Base-by-base conservation (phyloP, 2,797 vertebrate species). In the Myripristis jacobus region DNA sequence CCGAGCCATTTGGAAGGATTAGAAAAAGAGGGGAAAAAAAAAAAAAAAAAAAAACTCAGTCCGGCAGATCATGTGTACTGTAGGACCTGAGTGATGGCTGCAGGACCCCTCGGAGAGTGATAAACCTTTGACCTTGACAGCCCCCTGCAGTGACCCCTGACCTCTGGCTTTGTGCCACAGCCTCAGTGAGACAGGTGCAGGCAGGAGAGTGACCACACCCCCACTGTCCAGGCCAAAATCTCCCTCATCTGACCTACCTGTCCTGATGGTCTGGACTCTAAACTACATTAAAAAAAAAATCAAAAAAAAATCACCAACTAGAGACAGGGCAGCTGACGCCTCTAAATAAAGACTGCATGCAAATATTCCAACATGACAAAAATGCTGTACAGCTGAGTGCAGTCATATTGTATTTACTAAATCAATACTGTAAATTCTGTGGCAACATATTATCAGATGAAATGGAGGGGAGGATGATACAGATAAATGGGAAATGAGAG, bases 1-100 rank as follows among this genome's bases (percentile, higher is more conserved):
- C 84, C 9, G 83, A 92, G 93, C 93, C 93, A 93, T 94, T 94
- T 94, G 93, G 93, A 94, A 89, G 93, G 93, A 94, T 94, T 94
- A 94, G 85, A 91, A 90, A 91, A 92, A 86, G 83, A 73, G 84
- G 79, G 87, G 86, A 48, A 62, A 54, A 22, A 18, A 52, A 41
- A 52, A 43, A 48, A 58, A 24, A 29, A 31, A 22, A 25, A 68
- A 67, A 89, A 83, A 80, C 55, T 79, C 75, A 60, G 83, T 76
- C 71, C 81, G 78, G 86, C 84, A 86, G 87, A 82, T 82, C 50
- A 55, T 88, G 87, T 84, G 79, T 78, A 82, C 86, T 82, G 88
- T 81, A 83, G 82, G 77, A 80, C 83, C 89, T 92, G 92, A 93
- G 87, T 89, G 90, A 94, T 92, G 87, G 87, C 86, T 92, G 80